Percentiles rank a stretch among this genome's conserved stretches.
phyloP scores from a whole-genome alignment of 1,140 invertebrate genomes.

The Drusus annulatus region DNA sequence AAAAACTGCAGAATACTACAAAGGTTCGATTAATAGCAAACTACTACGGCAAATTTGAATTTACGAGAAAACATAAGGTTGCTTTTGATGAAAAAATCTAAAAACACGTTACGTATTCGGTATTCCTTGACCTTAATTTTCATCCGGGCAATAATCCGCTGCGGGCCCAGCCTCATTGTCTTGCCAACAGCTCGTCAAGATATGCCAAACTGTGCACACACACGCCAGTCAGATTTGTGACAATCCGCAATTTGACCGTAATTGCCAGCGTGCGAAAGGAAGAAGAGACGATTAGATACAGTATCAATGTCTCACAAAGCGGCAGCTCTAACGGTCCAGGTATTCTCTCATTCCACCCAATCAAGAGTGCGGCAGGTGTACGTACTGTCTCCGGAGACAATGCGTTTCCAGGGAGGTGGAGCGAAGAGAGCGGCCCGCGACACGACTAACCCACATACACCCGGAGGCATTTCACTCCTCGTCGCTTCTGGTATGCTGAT shows the following conservation, averaged over 20 bases:
- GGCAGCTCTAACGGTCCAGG: neutral
- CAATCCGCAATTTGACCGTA: constrained; percentile 7
- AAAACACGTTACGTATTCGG: neutral
- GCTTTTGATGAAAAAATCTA: neutral
- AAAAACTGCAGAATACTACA: too few species aligned
- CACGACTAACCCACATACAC: constrained; percentile 41
- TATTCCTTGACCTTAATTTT: constrained; percentile 20
- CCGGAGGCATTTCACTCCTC: neutral
- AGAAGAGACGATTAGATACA: constrained; percentile 6
- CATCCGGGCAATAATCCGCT: constrained; percentile 1
- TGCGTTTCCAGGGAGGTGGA: constrained; percentile 32
- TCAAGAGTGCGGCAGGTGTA: neutral
- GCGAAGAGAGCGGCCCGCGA: constrained; percentile 19
- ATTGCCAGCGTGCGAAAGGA: constrained; percentile 33
- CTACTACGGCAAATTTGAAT: too few species aligned
- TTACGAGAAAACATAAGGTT: too few species aligned
- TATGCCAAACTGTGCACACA: constrained; percentile 5
- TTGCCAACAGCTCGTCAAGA: neutral
- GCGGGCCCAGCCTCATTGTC: neutral
- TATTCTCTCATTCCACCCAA: constrained; percentile 7
- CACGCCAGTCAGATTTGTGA: constrained; percentile 6
- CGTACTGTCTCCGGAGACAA: constrained; percentile 26
- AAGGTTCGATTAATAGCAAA: too few species aligned
- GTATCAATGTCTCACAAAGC: neutral
- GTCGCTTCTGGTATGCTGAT: too few species aligned